Percentiles rank a stretch among this genome's conserved stretches.
These are phyloP conservation scores for Tiliacea citrago DNA, from an alignment of 2,888 invertebrate species.

Conservation along the genomic window DNA sequence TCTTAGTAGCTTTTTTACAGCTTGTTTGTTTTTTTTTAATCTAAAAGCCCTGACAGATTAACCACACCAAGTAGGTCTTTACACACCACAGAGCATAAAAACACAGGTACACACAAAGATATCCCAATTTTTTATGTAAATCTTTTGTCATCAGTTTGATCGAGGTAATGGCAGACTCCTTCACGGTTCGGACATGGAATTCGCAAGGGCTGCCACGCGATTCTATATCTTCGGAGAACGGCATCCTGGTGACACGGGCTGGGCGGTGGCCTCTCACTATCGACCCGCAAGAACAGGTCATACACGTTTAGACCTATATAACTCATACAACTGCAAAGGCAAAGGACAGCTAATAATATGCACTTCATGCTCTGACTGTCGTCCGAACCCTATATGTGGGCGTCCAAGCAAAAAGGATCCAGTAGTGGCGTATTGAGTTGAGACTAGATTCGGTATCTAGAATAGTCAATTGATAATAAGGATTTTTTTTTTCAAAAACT, in stretches of 20 bases:
- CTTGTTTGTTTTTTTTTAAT: not conserved
- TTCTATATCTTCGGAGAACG: conserved; percentile 97
- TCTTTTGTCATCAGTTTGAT: conserved; percentile 91
- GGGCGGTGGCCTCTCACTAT: conserved; percentile 97
- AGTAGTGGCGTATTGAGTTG: too few relatives aligned
- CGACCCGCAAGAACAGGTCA: conserved; percentile 98
- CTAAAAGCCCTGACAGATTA: not conserved
- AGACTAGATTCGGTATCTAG: too few relatives aligned
- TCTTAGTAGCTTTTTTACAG: not conserved
- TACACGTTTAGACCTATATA: not conserved
- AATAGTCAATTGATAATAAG: too few relatives aligned
- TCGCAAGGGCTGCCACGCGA: conserved; percentile 97
- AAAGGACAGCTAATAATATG: conserved; percentile 1
- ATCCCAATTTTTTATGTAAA: not conserved
- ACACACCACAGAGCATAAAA: too few relatives aligned
- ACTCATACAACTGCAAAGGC: not conserved
- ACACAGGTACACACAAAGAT: not conserved
- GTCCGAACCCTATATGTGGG: not conserved
- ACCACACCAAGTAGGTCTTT: not conserved
- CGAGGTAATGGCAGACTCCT: conserved; percentile 94
- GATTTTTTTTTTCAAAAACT: too few relatives aligned
- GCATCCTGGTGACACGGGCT: conserved; percentile 95
- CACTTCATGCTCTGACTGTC: conserved; percentile 10
- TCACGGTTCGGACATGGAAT: conserved; percentile 97
- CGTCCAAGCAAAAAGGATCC: too few relatives aligned